phyloP scores from a whole-genome alignment of 2,888 invertebrate genomes.

The Nemapogon koenigi region DNA sequence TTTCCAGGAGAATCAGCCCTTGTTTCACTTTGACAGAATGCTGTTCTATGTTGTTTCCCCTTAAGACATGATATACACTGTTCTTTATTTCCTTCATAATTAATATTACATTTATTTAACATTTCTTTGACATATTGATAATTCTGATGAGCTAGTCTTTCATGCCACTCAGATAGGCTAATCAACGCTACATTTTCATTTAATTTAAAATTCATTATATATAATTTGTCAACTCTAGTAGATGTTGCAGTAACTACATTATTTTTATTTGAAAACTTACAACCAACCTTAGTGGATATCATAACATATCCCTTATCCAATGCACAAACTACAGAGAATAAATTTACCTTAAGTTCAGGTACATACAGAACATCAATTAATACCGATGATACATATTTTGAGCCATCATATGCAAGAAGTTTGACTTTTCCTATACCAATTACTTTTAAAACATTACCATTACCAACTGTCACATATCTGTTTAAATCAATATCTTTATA shows the following conservation, averaged over 20 bases:
- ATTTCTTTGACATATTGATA: neutral
- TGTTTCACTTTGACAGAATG: neutral
- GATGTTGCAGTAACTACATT: neutral
- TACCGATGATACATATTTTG: neutral
- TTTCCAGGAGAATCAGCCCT: neutral
- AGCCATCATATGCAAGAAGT: neutral
- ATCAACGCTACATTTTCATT: neutral
- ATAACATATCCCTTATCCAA: neutral
- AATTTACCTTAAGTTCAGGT: neutral
- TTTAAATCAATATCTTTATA: neutral
- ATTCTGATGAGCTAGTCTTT: neutral
- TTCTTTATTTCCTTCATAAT: neutral
- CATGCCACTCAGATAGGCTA: neutral
- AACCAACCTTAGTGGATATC: neutral
- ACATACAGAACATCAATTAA: neutral
- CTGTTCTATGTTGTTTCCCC: neutral
- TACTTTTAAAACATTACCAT: neutral
- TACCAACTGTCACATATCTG: neutral
- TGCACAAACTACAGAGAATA: neutral
- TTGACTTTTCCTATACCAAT: neutral
- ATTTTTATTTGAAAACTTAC: neutral
- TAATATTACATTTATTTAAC: neutral
- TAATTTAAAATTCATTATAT: neutral
- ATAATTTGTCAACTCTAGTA: neutral
- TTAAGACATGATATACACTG: neutral